Evolutionary conservation across 2,113 vertebrate genomes (phyloP).

Genomic region (Lepus europaeus): DNA sequence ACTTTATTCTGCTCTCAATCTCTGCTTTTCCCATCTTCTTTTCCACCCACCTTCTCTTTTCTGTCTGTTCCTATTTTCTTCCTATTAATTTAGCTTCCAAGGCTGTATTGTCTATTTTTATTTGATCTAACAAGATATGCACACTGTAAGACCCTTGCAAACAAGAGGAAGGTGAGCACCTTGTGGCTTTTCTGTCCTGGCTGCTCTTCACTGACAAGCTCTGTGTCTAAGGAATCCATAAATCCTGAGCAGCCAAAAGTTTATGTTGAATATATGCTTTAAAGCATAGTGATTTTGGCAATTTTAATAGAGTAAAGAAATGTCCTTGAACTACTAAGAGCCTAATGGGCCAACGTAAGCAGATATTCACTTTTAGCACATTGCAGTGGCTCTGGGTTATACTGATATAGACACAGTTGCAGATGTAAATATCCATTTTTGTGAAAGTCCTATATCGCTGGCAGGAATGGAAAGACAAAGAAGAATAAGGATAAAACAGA

Average conservation of each 20-base stretch:
- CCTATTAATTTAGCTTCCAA: neutral
- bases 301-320: neutral
- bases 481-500: neutral
- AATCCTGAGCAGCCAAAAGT: neutral
- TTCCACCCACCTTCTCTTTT: neutral
- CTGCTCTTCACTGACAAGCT: neutral
- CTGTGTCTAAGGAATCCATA: neutral
- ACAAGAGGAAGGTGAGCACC: neutral
- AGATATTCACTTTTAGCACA: neutral
- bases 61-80: neutral
- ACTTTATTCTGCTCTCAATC: neutral
- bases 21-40: neutral
- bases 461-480: neutral
- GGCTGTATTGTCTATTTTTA: neutral
- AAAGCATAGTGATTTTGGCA: neutral
- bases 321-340: neutral
- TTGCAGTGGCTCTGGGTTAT: neutral
- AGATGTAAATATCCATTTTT: neutral
- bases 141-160: neutral
- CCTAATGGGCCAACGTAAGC: neutral
- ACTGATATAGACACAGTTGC: neutral
- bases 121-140: neutral
- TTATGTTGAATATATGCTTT: neutral
- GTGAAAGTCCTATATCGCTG: neutral
- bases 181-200: neutral